Evolutionary conservation across 2,888 invertebrate genomes (phyloP).

Genomic region (Pecten maximus): DNA sequence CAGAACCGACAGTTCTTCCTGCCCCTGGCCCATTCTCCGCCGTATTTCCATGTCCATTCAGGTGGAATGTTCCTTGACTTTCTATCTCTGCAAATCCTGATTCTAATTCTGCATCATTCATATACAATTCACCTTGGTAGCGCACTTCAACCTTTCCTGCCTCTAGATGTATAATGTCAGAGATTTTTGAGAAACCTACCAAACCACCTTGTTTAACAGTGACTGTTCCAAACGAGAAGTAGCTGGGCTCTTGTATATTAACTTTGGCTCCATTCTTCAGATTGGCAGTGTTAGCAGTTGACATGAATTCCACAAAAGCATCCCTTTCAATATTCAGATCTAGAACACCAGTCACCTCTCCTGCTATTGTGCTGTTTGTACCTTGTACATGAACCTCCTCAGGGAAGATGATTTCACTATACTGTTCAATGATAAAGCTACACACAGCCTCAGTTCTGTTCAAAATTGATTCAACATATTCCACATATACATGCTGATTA

Average conservation of each 20-base stretch:
- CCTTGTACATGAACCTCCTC: conserved; percentile 73
- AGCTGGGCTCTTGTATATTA: conserved; percentile 59
- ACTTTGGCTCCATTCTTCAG: conserved; percentile 64
- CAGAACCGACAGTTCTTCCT: conserved; percentile 61
- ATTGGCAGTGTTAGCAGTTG: conserved; percentile 71
- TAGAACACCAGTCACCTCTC: conserved; percentile 67
- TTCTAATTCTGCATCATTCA: conserved; percentile 71
- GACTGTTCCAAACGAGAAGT: conserved; percentile 67
- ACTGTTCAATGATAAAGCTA: conserved; percentile 69
- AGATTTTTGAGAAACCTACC: conserved; percentile 65
- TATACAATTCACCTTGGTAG: conserved; percentile 69
- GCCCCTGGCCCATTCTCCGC: conserved; percentile 64
- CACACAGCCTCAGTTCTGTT: conserved; percentile 74
- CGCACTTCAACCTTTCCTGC: conserved; percentile 70
- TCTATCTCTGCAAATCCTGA: conserved; percentile 73
- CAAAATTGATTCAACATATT: conserved; percentile 68
- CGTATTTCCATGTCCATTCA: conserved; percentile 68
- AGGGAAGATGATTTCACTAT: conserved; percentile 70
- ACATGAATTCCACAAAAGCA: conserved; percentile 63
- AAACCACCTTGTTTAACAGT: conserved; percentile 66
- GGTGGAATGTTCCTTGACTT: conserved; percentile 71
- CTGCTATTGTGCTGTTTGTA: conserved; percentile 69
- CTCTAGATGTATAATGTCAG: conserved; percentile 53
- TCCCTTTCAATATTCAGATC: conserved; percentile 68
- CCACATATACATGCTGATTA: conserved; percentile 70